Evolutionary conservation across 2,888 invertebrate genomes (phyloP), one percentile per base, ranked within the genome.

Genomic region (Melipona beecheii): DNA sequence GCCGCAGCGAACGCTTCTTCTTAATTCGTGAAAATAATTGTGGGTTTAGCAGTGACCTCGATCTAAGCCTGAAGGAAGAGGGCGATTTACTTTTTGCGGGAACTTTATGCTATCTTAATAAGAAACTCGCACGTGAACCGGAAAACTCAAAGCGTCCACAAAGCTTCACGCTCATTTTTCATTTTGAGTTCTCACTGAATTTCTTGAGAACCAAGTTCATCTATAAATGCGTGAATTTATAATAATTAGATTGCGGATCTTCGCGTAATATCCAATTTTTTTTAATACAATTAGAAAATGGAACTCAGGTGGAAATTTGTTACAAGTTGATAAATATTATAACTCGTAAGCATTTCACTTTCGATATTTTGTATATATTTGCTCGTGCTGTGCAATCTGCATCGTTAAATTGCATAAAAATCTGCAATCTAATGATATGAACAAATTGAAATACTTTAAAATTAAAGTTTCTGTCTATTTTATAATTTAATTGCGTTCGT

Each of bases 11-110:
- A 72, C 24, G 36, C 49, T 9, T 60, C 27, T 50, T 58, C 52
- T 75, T 84, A 87, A 86, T 86, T 88, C 84, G 80, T 85, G 71
- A 83, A 89, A 89, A 90, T 88, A 91, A 88, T 88, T 78, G 85
- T 60, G 73, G 69, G 65, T 78, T 81, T 84, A 84, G 70, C 81
- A 69, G 54, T 69, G 85, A 80, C 84, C 86, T 77, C 84, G 64
- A 90, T 90, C 78, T 76, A 43, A 70, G 73, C 84, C 84, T 85
- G 84, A 36, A 75, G 88, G 90, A 91, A 91, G 78, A 85, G 66
- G 79, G 75, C 86, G 79, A 88, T 90, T 89, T 87, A 84, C 78
- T 81, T 88, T 89, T 89, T 85, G 81, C 77, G 74, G 71, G 78
- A 75, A 78, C 60, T n/a, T 81, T 68, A 56, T 36, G 69, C 58